phyloP scores from a whole-genome alignment of 1,140 invertebrate species.

The Drosophila obscura region DNA sequence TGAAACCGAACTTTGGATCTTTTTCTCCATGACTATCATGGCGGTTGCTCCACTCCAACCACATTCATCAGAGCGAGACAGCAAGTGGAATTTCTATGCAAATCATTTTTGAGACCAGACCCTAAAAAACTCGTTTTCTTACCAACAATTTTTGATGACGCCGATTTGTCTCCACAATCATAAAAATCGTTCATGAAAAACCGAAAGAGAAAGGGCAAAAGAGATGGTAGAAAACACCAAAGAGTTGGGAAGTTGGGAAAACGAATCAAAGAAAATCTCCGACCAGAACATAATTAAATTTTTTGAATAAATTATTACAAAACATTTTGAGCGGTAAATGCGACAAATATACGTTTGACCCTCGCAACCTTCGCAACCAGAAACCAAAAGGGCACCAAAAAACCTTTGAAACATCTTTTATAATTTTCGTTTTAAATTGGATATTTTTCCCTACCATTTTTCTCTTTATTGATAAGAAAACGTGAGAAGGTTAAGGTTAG shows the following conservation, averaged over 20 bases:
- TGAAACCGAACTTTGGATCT: slow-evolving; percentile 12
- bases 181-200: slow-evolving; percentile 55
- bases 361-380: not conserved
- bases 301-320: slow-evolving; percentile 77
- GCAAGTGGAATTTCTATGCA: slow-evolving; percentile 69
- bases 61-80: slow-evolving; percentile 42
- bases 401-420: slow-evolving; percentile 48
- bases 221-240: slow-evolving; percentile 5
- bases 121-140: slow-evolving; percentile 53
- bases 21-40: slow-evolving; percentile 31
- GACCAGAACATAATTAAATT: slow-evolving; percentile 69
- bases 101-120: slow-evolving; percentile 32
- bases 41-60: slow-evolving; percentile 21
- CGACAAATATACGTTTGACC: slow-evolving; percentile 62
- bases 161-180: slow-evolving; percentile 79
- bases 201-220: slow-evolving; percentile 22
- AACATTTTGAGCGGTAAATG: slow-evolving; percentile 56
- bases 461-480: slow-evolving; percentile 40
- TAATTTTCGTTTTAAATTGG: slow-evolving; percentile 35
- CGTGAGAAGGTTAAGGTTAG: slow-evolving; percentile 58
- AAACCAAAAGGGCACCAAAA: slow-evolving; percentile 2
- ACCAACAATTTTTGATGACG: slow-evolving; percentile 69
- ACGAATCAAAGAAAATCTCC: slow-evolving; percentile 54
- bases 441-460: slow-evolving; percentile 29
- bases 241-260: slow-evolving; percentile 15